A percentile compares a stretch with the other conserved stretches of the same genome.
Evolutionary conservation across 2,888 invertebrate species (phyloP).

Genomic region (Zele albiditarsus): DNA sequence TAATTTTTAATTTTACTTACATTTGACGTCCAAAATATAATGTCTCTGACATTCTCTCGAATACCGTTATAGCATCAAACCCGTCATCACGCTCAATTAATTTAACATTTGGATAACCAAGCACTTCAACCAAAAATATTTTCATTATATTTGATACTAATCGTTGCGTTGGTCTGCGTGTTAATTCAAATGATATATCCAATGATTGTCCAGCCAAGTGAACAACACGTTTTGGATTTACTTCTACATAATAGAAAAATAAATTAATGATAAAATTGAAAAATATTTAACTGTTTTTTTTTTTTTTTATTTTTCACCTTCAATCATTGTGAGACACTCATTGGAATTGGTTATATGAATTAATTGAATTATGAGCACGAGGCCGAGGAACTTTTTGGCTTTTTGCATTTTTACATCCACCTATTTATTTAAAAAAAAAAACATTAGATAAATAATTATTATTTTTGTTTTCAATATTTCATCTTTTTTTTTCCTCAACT

Average conservation of each 20-base stretch:
- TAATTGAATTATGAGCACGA: conserved; percentile 55
- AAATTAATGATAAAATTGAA: conserved; percentile 17
- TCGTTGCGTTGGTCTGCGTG: conserved; percentile 76
- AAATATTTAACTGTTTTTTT: neutral
- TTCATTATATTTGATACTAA: conserved; percentile 76
- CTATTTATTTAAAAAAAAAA: conserved; percentile 39
- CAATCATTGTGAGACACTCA: conserved; percentile 61
- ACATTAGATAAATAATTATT: neutral
- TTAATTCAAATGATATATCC: conserved; percentile 75
- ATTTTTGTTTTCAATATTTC: neutral
- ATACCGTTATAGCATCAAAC: conserved; percentile 68
- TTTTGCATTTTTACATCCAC: conserved; percentile 59
- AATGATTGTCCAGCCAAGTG: conserved; percentile 69
- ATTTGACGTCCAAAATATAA: conserved; percentile 48
- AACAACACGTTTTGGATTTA: conserved; percentile 73
- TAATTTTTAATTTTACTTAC: conserved; percentile 58
- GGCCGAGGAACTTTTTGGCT: conserved; percentile 52
- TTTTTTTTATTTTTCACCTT: conserved; percentile 55
- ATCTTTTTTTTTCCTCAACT: too few species aligned
- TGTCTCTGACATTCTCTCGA: conserved; percentile 66
- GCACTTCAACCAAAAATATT: conserved; percentile 75
- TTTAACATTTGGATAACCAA: conserved; percentile 73
- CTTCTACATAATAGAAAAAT: conserved; percentile 67
- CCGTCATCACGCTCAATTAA: conserved; percentile 72
- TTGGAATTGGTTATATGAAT: conserved; percentile 55